Base-by-base conservation (phyloP, 2,797 vertebrate genomes). In the Pygocentrus nattereri region DNA sequence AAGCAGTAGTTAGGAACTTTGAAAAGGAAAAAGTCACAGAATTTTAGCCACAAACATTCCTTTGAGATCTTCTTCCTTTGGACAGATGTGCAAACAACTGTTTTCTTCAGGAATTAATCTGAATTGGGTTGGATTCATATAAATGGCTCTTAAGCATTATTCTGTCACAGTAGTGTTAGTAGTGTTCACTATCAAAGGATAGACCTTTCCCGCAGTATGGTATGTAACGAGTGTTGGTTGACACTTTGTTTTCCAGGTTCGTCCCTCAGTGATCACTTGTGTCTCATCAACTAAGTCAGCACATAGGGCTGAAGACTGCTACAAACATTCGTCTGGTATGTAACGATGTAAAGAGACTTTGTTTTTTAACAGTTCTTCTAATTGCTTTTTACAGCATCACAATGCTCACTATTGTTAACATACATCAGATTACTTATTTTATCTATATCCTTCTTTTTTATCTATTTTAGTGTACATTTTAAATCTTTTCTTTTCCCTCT, bases 231-330 rank as follows among this genome's bases (percentile, higher is more conserved):
- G 31, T 23, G 34, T 44, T 30, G 27, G 30, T 16, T 64, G 59
- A 84, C 59, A 27, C 18, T 21, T 47, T 72, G 56, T 65, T 11
- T 52, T 81, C 38, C 83, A 95, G 95, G 90, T 94, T 84, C 94
- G 95, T 21, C 95, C 95, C 8, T 94, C 94, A 31, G 95, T 95
- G 85, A 95, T 95, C 90, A 95, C 94, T 0, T 92, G 93, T 23
- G 92, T 93, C 62, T 91, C 95, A 56, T 94, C 87, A 65, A 89
- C 90, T 84, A 93, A 84, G 58, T 87, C 93, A 12, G 69, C 86
- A 80, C 83, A 77, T 84, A 90, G 89, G 67, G 77, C 91, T 8
- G 88, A 90, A 65, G 72, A 88, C 65, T 88, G 86, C 87, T 88
- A 88, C 74, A 78, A 85, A 69, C 86, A 84, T 44, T 85, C 93